Conservation (phyloP, 2,113 vertebrate species). For the Mesocricetus auratus region DNA sequence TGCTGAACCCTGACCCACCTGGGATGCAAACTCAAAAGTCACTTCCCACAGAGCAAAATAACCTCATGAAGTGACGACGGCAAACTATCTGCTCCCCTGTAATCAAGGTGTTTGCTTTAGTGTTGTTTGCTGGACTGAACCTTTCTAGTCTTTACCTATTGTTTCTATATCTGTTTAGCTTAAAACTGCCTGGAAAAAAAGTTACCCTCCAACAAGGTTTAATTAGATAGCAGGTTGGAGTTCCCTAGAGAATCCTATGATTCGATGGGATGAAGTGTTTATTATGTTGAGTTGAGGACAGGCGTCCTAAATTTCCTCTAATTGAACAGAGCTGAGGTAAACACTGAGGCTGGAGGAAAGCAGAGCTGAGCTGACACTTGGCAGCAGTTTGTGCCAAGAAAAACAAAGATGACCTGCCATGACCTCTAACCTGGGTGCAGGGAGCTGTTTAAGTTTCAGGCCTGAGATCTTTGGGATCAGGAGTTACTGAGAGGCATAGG, state of each 20-base stretch:
- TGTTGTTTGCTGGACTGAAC: not conserved
- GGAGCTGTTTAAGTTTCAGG: not conserved
- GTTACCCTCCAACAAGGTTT: conserved; percentile 22
- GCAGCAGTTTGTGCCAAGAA: not conserved
- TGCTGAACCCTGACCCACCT: not conserved
- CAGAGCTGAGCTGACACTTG: not conserved
- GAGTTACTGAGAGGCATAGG: not conserved
- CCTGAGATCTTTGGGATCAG: not conserved
- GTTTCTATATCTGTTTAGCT: conserved; percentile 39
- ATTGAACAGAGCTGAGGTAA: not conserved
- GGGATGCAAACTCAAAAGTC: not conserved
- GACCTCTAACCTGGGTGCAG: not conserved
- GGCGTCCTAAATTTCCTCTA: not conserved
- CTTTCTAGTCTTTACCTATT: conserved; percentile 30
- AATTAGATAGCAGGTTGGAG: conserved; percentile 51
- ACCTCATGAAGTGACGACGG: not conserved
- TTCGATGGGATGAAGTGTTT: not conserved
- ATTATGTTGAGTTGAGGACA: not conserved
- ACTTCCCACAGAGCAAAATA: conserved; percentile 21
- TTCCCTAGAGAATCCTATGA: conserved; percentile 28
- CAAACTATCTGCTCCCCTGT: not conserved
- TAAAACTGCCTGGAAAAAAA: conserved; percentile 10
- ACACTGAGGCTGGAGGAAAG: not conserved
- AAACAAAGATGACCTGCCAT: conserved; percentile 19
- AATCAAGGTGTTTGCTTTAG: conserved; percentile 15